Percentiles rank a stretch among this genome's conserved stretches.
Evolutionary conservation across 1,140 invertebrate genomes (phyloP).

Genomic region (Pogonomyrmex barbatus): DNA sequence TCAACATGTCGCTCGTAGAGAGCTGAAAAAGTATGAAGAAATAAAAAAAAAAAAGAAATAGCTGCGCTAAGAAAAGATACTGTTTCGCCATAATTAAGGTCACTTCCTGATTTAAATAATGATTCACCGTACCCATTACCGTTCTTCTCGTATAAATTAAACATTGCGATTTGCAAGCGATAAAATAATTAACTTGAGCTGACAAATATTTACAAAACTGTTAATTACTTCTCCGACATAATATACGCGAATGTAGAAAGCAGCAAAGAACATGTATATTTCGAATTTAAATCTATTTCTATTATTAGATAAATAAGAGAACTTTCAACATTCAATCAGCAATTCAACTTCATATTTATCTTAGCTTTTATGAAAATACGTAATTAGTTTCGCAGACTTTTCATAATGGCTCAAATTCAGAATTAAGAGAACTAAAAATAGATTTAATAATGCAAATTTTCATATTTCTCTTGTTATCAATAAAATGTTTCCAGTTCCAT

Average conservation of each 20-base stretch:
- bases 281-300: neutral
- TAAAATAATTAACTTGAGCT: neutral
- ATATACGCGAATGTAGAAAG: neutral
- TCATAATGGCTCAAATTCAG: neutral
- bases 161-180: neutral
- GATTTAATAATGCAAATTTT: neutral
- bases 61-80: conserved; percentile 18
- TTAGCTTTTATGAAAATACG: neutral
- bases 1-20: neutral
- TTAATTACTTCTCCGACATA: conserved; percentile 10
- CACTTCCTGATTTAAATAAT: conserved; percentile 21
- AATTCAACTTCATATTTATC: conserved; percentile 12
- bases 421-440: neutral
- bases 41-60: neutral
- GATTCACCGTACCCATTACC: neutral
- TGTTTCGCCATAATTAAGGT: conserved; percentile 1
- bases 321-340: neutral
- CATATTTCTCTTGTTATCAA: neutral
- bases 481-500: conserved; percentile 14
- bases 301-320: neutral
- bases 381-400: neutral
- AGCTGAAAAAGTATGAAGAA: neutral
- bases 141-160: neutral
- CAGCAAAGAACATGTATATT: conserved; percentile 5
- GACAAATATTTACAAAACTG: conserved; percentile 6